Percentiles rank a stretch among this genome's conserved stretches.
Evolutionary conservation across 1,140 invertebrate genomes (phyloP).

Genomic region (Papilio xuthus): DNA sequence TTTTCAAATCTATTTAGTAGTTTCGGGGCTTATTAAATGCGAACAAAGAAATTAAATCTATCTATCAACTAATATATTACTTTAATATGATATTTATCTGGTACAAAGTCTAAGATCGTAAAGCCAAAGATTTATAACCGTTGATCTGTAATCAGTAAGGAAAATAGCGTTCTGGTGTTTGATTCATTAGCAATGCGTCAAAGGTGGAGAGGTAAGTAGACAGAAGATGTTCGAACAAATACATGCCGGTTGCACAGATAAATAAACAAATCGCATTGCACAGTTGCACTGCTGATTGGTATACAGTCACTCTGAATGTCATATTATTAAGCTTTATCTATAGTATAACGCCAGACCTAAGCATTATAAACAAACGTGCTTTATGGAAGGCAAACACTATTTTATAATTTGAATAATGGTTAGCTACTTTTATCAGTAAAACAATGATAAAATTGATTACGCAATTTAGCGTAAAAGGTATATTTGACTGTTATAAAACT

Average conservation of each 20-base stretch:
- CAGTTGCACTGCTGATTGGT: background rate
- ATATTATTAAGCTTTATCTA: no score
- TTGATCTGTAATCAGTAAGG: background rate
- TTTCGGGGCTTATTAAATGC: no score
- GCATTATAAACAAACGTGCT: background rate
- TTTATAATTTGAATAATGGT: background rate
- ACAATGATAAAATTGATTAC: no score
- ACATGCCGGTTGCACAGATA: background rate
- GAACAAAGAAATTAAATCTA: no score
- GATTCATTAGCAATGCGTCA: slow-evolving; percentile 18
- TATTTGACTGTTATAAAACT: no score
- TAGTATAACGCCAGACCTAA: no score
- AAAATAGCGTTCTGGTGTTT: background rate
- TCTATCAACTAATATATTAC: no score
- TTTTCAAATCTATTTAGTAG: no score
- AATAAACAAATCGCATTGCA: slow-evolving; percentile 3
- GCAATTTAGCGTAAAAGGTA: no score
- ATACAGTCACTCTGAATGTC: no score
- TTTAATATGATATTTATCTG: no score
- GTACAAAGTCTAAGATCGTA: background rate
- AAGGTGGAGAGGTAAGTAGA: slow-evolving; percentile 2
- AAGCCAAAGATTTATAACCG: background rate
- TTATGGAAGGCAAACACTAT: background rate
- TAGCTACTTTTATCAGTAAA: no score
- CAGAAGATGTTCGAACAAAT: background rate